phyloP scores from a whole-genome alignment of 2,888 invertebrate genomes.

The Notodonta ziczac region DNA sequence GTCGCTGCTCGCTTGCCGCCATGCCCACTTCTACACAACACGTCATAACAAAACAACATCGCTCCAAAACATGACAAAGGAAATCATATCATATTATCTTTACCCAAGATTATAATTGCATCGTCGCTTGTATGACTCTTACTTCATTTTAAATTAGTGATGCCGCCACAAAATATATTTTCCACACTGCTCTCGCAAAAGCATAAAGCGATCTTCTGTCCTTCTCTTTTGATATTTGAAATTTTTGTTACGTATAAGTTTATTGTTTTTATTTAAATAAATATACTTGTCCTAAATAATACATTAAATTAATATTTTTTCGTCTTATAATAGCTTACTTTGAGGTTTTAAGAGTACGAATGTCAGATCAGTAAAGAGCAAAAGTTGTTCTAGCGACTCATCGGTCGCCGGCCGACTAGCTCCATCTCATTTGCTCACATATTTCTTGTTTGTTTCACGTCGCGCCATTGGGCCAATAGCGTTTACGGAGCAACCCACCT shows the following conservation, averaged over 20 bases:
- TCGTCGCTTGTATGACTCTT: constrained; percentile 31
- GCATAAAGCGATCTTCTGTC: constrained; percentile 49
- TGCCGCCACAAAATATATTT: constrained; percentile 60
- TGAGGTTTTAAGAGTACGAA: constrained; percentile 13
- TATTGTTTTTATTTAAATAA: constrained; percentile 31
- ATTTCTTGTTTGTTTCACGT: constrained; percentile 82
- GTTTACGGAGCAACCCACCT: constrained; percentile 83
- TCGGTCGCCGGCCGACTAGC: constrained; percentile 47
- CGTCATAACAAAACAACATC: constrained; percentile 36
- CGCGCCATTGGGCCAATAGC: constrained; percentile 81
- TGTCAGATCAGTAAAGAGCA: constrained; percentile 10
- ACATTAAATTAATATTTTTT: constrained; percentile 4
- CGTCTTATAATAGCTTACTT: constrained; percentile 7
- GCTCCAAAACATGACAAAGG: constrained; percentile 25
- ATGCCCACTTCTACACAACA: constrained; percentile 75
- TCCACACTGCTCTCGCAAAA: constrained; percentile 56
- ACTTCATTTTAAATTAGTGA: constrained; percentile 26
- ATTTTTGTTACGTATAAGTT: constrained; percentile 42
- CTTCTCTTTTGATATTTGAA: constrained; percentile 52
- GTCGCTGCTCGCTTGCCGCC: constrained; percentile 80
- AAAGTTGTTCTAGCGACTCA: constrained; percentile 33
- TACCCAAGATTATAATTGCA: constrained; percentile 30
- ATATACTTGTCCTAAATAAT: neutral
- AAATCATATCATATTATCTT: constrained; percentile 29
- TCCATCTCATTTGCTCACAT: constrained; percentile 74